A percentile compares a stretch with the other conserved stretches of the same genome.
These are phyloP conservation scores for Galago senegalensis DNA, from an alignment of 2,797 vertebrate species.

Conservation along the genomic window DNA sequence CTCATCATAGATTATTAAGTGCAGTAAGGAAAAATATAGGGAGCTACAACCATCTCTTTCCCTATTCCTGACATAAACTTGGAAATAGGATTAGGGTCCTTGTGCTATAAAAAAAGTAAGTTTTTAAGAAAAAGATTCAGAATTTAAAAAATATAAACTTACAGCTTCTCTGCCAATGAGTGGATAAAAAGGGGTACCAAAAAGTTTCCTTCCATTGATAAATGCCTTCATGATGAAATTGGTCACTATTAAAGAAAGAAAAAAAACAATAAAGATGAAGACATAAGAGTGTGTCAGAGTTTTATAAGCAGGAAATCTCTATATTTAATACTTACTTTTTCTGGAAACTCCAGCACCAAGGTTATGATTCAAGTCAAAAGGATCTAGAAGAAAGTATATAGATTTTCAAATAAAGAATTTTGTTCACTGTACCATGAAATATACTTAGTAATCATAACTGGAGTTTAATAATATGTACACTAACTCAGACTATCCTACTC, in stretches of 20 bases:
- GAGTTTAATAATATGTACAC: conserved; percentile 32
- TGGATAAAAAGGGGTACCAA: conserved; percentile 97
- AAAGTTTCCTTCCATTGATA: conserved; percentile 98
- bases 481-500: background rate
- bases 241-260: conserved; percentile 93
- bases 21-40: conserved; percentile 4
- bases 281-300: conserved; percentile 52
- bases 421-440: background rate
- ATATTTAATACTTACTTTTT: conserved; percentile 94
- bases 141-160: conserved; percentile 83
- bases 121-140: conserved; percentile 13
- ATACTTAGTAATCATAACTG: background rate
- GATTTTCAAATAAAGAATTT: conserved; percentile 64
- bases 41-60: background rate
- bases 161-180: conserved; percentile 95
- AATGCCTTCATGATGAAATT: conserved; percentile 99
- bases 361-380: conserved; percentile 99
- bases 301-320: background rate
- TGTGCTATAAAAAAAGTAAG: background rate
- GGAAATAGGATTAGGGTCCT: conserved; percentile 53
- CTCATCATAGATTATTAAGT: conserved; percentile 46
- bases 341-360: conserved; percentile 99
- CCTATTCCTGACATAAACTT: conserved; percentile 3
- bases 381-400: conserved; percentile 91
- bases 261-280: conserved; percentile 76